These are phyloP conservation scores for Aramus guarauna DNA, from an alignment of 2,113 vertebrate genomes.

Conservation along the genomic window DNA sequence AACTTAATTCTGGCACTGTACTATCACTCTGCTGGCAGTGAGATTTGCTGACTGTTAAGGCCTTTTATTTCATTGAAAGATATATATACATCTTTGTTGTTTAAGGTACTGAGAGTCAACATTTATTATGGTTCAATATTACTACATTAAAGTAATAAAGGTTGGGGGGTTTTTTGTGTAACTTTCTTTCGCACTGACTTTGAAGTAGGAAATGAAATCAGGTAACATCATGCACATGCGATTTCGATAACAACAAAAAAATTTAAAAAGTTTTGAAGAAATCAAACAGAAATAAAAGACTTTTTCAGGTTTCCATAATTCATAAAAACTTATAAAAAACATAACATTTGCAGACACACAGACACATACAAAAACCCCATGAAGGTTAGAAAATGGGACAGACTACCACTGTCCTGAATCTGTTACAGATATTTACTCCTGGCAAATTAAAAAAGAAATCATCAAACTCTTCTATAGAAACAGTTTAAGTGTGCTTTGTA, in stretches of 20 bases:
- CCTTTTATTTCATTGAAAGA: not conserved
- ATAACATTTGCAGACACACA: not conserved
- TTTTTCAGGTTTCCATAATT: not conserved
- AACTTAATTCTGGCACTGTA: not conserved
- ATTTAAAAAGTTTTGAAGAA: not conserved
- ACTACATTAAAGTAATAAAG: not conserved
- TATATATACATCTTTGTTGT: not conserved
- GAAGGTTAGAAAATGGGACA: not conserved
- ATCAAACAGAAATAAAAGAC: not conserved
- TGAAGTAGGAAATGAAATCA: not conserved
- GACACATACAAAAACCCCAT: accelerated
- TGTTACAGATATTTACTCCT: not conserved
- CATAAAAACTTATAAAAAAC: not conserved
- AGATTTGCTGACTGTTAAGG: not conserved
- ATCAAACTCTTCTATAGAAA: not conserved
- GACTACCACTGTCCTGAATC: not conserved
- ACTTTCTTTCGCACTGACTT: not conserved
- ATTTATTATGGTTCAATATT: not conserved
- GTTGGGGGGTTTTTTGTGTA: not conserved
- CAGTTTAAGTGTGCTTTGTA: not conserved
- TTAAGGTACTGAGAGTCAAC: not conserved
- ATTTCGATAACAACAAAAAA: not conserved
- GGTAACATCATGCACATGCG: not conserved
- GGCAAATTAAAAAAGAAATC: not conserved
- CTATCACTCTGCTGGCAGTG: not conserved